Evolutionary conservation across 1,140 invertebrate species (phyloP).

Genomic region (Aleiodes sp.): DNA sequence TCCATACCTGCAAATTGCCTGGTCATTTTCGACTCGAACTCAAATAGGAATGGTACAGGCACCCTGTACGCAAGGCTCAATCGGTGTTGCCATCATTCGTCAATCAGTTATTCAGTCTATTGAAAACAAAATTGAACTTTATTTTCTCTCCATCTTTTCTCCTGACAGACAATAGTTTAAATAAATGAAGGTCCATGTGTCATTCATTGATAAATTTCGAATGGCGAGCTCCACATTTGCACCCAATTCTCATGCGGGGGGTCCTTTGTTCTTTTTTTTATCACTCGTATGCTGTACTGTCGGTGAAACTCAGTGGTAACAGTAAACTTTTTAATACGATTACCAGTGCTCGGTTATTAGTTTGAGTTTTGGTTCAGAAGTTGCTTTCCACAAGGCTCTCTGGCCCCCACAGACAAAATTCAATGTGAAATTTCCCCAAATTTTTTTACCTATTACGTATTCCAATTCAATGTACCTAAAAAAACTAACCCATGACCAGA

Average conservation of each 20-base stretch:
- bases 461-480: too few relatives aligned
- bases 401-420: background rate
- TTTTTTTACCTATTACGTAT: background rate
- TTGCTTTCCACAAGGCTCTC: background rate
- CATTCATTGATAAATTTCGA: constrained; percentile 3
- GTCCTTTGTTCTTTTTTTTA: background rate
- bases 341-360: constrained; percentile 28
- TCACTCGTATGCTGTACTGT: background rate
- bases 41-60: constrained; percentile 21
- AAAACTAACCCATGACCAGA: too few relatives aligned
- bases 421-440: background rate
- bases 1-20: constrained; percentile 33
- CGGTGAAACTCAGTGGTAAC: background rate
- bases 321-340: constrained; percentile 32
- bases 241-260: too few relatives aligned
- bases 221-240: background rate
- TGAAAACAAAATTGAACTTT: background rate
- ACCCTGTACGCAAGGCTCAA: constrained; percentile 12
- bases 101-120: constrained; percentile 29
- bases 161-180: background rate
- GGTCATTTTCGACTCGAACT: constrained; percentile 22
- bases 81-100: constrained; percentile 27
- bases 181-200: constrained; percentile 2
- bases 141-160: constrained; percentile 10
- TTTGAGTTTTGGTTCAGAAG: constrained; percentile 21